phyloP scores from a whole-genome alignment of 2,888 invertebrate genomes.

The Sesamia inferens region DNA sequence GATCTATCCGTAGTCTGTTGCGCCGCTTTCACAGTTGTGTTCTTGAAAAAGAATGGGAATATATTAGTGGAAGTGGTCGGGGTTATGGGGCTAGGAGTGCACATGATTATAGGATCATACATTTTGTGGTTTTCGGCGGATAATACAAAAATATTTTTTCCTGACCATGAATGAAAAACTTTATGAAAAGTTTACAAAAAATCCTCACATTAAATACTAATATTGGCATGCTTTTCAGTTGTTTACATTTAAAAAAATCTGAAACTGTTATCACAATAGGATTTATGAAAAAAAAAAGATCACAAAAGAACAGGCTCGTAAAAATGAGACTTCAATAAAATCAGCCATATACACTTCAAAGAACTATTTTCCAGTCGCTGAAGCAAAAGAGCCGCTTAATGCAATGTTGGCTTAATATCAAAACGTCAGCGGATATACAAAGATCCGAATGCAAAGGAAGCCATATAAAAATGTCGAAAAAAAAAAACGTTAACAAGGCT shows the following conservation, averaged over 20 bases:
- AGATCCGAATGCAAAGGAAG: conserved; percentile 63
- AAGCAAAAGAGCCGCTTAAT: conserved; percentile 36
- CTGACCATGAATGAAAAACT: background rate
- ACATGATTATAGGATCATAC: conserved; percentile 8
- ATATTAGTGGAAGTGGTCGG: conserved; percentile 35
- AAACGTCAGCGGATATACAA: conserved; percentile 49
- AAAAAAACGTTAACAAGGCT: conserved; percentile 64
- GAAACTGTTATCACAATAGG: background rate
- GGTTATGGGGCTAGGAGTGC: conserved; percentile 24
- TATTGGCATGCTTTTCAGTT: background rate
- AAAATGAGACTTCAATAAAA: background rate
- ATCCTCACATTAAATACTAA: background rate
- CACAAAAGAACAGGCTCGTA: too few relatives aligned
- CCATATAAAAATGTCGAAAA: conserved; percentile 61
- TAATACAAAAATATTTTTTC: background rate
- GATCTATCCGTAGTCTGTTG: conserved; percentile 38
- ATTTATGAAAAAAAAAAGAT: background rate
- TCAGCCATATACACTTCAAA: conserved; percentile 8
- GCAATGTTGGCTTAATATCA: conserved; percentile 55
- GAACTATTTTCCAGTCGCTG: conserved; percentile 11
- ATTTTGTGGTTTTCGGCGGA: conserved; percentile 4
- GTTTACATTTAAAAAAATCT: background rate
- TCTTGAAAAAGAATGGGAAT: conserved; percentile 45
- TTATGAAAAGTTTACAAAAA: background rate
- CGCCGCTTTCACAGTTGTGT: conserved; percentile 33